Evolutionary conservation across 2,797 vertebrate species (phyloP), one percentile per base, ranked within the genome.

Genomic region (Oryzias dopingdopingensis): DNA sequence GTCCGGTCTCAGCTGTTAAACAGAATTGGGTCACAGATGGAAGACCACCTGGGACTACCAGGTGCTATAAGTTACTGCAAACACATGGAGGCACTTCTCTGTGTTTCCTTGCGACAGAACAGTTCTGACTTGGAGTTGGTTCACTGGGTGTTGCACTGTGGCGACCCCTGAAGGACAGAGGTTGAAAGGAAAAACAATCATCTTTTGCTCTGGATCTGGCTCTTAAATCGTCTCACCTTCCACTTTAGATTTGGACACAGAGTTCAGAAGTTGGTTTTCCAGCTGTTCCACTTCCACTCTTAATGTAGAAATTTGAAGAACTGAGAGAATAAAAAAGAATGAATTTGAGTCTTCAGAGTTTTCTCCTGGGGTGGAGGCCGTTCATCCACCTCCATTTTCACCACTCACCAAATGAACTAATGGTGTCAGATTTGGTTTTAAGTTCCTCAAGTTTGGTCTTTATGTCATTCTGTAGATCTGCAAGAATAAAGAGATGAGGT

Each of bases 271-370:
- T 48, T 78, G 69, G 20, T 1, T 52, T 15, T 70, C 65, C 5
- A 81, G 67, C 14, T 59, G 71, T 10, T 67, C 53, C 41, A 79
- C 15, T 32, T 80, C 63, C 16, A 26, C 4, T 3, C 20, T 72
- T 42, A 85, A 24, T 5, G 57, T 67, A 8, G 79, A 78, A 67
- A 86, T 15, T 29, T 79, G 64, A 46, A 88, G 70, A 62, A 68
- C 84, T 86, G 63, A 50, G 54, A 64, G 2, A 42, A 52, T 15
- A 2, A 48, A n/a, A 22, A 22, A 59, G n/a, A 51, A 13, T 13
- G 0, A 17, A 48, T 5, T 47, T 54, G 6, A 17, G 0, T 4
- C 4, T 18, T 29, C 13, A 50, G 16, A 6, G 6, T 20, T 41
- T 41, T 4, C 14, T 3, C 16, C 4, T 44, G 26, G 26, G 26